Conservation (phyloP, 2,113 vertebrate genomes). For the Malurus alboscapulatus region DNA sequence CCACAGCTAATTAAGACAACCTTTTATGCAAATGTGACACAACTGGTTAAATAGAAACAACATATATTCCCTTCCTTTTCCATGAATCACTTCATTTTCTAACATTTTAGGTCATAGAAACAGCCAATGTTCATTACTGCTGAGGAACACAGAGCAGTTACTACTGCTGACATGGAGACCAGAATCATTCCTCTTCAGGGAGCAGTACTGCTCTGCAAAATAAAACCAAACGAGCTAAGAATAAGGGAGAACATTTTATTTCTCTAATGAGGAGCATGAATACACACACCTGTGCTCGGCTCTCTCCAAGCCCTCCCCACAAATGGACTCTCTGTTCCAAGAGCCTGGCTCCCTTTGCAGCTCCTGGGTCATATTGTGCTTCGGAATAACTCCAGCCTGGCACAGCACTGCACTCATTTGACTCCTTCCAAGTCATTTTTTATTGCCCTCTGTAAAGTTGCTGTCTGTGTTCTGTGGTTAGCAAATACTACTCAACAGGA, state of each 20-base stretch:
- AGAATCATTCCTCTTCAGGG: not conserved
- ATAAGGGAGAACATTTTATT: conserved; percentile 3
- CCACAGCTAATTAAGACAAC: not conserved
- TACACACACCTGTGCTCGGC: not conserved
- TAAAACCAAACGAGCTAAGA: not conserved
- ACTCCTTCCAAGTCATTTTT: not conserved
- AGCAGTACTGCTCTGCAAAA: not conserved
- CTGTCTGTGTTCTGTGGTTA: not conserved
- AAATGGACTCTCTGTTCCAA: not conserved
- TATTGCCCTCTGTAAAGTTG: not conserved
- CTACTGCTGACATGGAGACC: not conserved
- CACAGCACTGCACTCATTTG: not conserved
- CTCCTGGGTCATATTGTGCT: not conserved
- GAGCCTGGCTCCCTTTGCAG: not conserved
- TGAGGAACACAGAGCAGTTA: not conserved
- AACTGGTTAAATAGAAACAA: not conserved
- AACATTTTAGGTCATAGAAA: not conserved
- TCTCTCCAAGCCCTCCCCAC: not conserved
- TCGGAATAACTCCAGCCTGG: not conserved
- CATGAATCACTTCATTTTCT: not conserved
- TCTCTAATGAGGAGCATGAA: not conserved
- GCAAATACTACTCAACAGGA: not conserved
- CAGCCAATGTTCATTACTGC: not conserved
- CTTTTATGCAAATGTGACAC: not conserved
- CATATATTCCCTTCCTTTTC: not conserved